Base-by-base conservation (phyloP, 2,888 invertebrate genomes). In the Scaptomyza tumidula region DNA sequence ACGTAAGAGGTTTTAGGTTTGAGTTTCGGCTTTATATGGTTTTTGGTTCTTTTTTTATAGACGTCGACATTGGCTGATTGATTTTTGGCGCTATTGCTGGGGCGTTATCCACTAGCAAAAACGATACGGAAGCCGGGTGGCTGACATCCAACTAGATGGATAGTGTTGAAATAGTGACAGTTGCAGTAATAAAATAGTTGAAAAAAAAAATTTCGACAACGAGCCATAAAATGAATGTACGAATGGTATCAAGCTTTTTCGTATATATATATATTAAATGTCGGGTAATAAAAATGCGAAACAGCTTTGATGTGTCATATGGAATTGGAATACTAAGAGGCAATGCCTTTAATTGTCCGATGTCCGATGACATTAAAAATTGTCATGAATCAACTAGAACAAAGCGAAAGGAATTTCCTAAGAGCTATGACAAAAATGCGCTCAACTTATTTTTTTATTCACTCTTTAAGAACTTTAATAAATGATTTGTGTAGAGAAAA, bases 41-140 rank as follows among this genome's bases (percentile, higher is more conserved):
- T 39, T 9, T 39, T 24, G 1, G 1, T n/a, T 3, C 7, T 2
- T 48, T 54, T 75, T 77, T 73, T 76, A 75, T 78, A 72, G 68
- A 45, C 65, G 39, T 39, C 68, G 49, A 73, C 76, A 75, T 62
- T 69, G 72, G 67, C 72, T 81, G 85, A 80, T 80, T 80, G 80
- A 80, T 82, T 85, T 81, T 78, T 44, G 61, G 44, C 56, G 67
- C 59, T 48, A 74, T 74, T 71, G 63, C 78, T 46, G 37, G 69
- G 78, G 73, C 78, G 76, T 69, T 58, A 45, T 58, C 43, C 52
- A 39, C 16, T 43, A 41, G 46, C 37, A 27, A 31, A 50, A 13
- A 16, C 24, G 16, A 45, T 45, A 39, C 6, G 29, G 35, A 39
- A 14, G 39, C 14, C 39, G 39, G 39, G 41, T 41, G 9, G 41